Evolutionary conservation across 1,140 invertebrate species (phyloP).

Genomic region (Eriocheir sinensis): DNA sequence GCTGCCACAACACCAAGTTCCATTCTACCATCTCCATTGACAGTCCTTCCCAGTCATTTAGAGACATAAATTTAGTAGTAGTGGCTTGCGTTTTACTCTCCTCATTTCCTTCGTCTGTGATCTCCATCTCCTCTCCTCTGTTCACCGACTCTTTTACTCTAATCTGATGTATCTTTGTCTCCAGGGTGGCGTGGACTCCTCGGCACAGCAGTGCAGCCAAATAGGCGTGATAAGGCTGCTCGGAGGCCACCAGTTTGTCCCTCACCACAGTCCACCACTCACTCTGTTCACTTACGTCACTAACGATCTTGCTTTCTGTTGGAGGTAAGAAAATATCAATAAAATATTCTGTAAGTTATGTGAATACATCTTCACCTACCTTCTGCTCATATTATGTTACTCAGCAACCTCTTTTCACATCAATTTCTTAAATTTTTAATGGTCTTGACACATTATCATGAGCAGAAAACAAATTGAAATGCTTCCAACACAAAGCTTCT

Average conservation of each 20-base stretch:
- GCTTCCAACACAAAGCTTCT: no score
- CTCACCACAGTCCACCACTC: slow-evolving; percentile 66
- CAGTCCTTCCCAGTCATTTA: slow-evolving; percentile 78
- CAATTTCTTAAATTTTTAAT: not conserved
- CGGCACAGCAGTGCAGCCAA: slow-evolving; percentile 64
- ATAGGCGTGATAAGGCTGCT: slow-evolving; percentile 59
- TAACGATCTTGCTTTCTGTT: slow-evolving; percentile 56
- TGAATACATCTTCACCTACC: no score
- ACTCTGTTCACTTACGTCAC: slow-evolving; percentile 67
- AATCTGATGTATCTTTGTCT: not conserved
- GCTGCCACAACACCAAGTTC: slow-evolving; percentile 73
- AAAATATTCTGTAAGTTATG: not conserved
- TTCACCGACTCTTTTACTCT: not conserved
- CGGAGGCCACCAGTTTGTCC: slow-evolving; percentile 64
- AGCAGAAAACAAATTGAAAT: no score
- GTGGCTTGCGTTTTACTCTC: not conserved
- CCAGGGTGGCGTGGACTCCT: slow-evolving; percentile 65
- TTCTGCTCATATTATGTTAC: no score
- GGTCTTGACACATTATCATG: not conserved
- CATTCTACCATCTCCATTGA: slow-evolving; percentile 78
- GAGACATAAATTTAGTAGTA: not conserved
- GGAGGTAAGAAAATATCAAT: not conserved
- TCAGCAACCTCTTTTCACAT: no score
- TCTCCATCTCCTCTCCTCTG: not conserved
- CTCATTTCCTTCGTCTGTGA: not conserved